Evolutionary conservation across 2,113 vertebrate genomes (phyloP).

Genomic region (Elachura formosa): DNA sequence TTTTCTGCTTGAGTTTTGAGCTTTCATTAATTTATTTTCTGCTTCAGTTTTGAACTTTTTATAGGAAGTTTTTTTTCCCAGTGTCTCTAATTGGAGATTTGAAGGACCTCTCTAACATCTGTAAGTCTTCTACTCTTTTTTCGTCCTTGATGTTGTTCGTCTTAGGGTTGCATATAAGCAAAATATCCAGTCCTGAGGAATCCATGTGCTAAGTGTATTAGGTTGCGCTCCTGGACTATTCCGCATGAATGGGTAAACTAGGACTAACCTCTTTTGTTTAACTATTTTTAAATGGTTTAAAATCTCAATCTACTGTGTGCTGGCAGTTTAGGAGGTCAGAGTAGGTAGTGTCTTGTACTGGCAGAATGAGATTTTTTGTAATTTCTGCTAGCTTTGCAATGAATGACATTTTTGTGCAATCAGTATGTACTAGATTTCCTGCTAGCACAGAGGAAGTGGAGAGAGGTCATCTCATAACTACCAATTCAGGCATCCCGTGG

Average conservation of each 20-base stretch:
- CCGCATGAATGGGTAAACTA: background rate
- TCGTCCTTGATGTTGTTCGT: background rate
- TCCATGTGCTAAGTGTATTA: background rate
- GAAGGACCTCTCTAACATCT: background rate
- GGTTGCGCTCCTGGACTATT: background rate
- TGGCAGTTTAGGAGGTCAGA: background rate
- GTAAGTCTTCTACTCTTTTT: background rate
- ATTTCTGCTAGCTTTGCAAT: background rate
- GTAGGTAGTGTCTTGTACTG: background rate
- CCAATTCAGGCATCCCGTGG: background rate
- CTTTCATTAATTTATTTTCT: background rate
- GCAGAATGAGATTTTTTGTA: background rate
- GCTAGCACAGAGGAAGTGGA: no score
- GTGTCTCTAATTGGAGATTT: background rate
- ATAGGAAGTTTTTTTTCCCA: background rate
- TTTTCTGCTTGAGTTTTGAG: background rate
- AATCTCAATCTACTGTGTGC: background rate
- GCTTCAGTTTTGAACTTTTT: background rate
- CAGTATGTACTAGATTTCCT: constrained; percentile 11
- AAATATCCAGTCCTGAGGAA: background rate
- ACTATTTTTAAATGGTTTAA: background rate
- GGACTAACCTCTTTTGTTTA: background rate
- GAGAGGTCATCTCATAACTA: background rate
- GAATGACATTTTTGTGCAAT: background rate
- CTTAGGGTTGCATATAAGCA: background rate